Conservation (phyloP, 2,888 invertebrate species). For the Coleophora deauratella region DNA sequence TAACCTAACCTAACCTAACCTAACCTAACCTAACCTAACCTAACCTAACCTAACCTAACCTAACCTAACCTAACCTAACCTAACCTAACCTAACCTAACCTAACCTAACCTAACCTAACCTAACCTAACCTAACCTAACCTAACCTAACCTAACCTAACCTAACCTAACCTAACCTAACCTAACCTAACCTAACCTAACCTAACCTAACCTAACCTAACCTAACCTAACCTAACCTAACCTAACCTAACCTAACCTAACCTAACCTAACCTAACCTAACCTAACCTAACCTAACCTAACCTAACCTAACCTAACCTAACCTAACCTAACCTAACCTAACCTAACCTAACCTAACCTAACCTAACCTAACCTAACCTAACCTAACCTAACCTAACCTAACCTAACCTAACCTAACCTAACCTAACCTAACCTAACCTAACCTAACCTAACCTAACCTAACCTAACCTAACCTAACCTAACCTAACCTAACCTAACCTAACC, state of each 20-base stretch:
- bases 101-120: slow-evolving; percentile 6
- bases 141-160: slow-evolving; percentile 6
- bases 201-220: slow-evolving; percentile 6
- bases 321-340: slow-evolving; percentile 8
- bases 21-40: slow-evolving; percentile 6
- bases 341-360: slow-evolving; percentile 8
- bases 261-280: slow-evolving; percentile 6
- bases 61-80: slow-evolving; percentile 6
- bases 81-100: slow-evolving; percentile 6
- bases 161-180: slow-evolving; percentile 6
- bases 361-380: slow-evolving; percentile 6
- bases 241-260: slow-evolving; percentile 6
- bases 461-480: slow-evolving; percentile 3
- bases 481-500: slow-evolving; percentile 4
- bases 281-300: slow-evolving; percentile 6
- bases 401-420: slow-evolving; percentile 5
- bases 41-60: slow-evolving; percentile 6
- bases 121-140: slow-evolving; percentile 6
- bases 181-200: slow-evolving; percentile 6
- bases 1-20: slow-evolving; percentile 6
- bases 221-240: slow-evolving; percentile 6
- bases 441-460: slow-evolving; percentile 4
- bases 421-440: slow-evolving; percentile 5
- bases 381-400: slow-evolving; percentile 6
- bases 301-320: slow-evolving; percentile 10